These are phyloP conservation scores for Eurosta solidaginis DNA, from an alignment of 1,140 invertebrate genomes.

Conservation along the genomic window DNA sequence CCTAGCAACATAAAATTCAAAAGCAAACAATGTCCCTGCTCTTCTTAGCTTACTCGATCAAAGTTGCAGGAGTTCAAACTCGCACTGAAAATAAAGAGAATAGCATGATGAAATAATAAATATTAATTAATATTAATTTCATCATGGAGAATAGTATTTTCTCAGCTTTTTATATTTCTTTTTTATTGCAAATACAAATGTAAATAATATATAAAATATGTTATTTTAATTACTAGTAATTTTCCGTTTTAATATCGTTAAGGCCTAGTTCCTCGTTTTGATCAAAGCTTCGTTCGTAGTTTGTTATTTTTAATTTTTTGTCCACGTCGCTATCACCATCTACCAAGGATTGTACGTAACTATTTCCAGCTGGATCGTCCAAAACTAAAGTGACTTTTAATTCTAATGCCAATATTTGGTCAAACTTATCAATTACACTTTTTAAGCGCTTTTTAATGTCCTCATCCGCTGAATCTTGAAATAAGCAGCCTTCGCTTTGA, in stretches of 20 bases:
- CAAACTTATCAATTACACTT: slow-evolving; percentile 72
- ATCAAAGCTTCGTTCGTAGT: slow-evolving; percentile 84
- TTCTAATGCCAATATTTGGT: slow-evolving; percentile 71
- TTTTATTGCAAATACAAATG: no score
- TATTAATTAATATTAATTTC: no score
- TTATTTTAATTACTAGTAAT: slow-evolving; percentile 37
- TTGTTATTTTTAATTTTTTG: slow-evolving; percentile 73
- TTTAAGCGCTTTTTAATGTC: slow-evolving; percentile 59
- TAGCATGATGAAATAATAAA: no score
- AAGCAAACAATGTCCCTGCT: no score
- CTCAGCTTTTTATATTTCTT: no score
- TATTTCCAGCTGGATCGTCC: slow-evolving; percentile 97
- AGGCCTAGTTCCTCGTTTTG: slow-evolving; percentile 96
- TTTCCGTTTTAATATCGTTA: slow-evolving; percentile 95
- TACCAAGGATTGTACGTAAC: slow-evolving; percentile 87
- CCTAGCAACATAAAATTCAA: no score
- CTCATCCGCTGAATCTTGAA: slow-evolving; percentile 73
- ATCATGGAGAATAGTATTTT: no score
- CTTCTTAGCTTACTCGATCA: no score
- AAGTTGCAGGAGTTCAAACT: no score
- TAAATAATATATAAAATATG: background rate
- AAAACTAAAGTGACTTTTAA: slow-evolving; percentile 77
- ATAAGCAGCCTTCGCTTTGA: slow-evolving; percentile 69
- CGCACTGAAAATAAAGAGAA: no score
- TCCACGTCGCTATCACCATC: slow-evolving; percentile 72